Conservation (phyloP, 2,888 invertebrate genomes). For the Melolontha melolontha region DNA sequence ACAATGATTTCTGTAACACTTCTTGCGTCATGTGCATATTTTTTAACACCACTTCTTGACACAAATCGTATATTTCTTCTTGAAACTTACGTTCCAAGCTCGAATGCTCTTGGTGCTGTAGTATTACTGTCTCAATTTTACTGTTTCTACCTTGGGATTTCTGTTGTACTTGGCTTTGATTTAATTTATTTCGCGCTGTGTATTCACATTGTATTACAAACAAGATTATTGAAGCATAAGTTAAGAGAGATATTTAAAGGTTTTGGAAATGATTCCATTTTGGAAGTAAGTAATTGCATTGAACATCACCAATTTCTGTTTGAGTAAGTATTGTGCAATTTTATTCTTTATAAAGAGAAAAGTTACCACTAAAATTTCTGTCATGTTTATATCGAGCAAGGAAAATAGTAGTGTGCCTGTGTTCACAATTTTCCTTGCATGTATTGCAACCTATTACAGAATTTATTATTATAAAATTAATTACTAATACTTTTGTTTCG, state of each 20-base stretch:
- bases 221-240: constrained; percentile 1
- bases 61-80: not conserved
- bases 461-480: no score
- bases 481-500: no score
- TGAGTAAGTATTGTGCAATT: not conserved
- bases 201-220: not conserved
- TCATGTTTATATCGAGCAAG: no score
- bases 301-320: constrained; percentile 7
- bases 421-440: no score
- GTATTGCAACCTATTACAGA: no score
- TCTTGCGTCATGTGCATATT: no score
- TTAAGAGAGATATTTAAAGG: not conserved
- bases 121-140: not conserved
- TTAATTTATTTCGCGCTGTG: constrained; percentile 1
- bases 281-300: not conserved
- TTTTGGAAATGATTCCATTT: not conserved
- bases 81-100: not conserved
- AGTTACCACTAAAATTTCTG: no score
- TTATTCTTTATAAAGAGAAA: no score
- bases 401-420: no score
- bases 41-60: not conserved
- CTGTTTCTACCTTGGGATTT: not conserved
- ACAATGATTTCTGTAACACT: no score
- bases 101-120: not conserved
- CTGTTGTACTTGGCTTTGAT: constrained; percentile 1